Base-by-base conservation (phyloP, 2,113 vertebrate genomes). In the Macquaria australasica region DNA sequence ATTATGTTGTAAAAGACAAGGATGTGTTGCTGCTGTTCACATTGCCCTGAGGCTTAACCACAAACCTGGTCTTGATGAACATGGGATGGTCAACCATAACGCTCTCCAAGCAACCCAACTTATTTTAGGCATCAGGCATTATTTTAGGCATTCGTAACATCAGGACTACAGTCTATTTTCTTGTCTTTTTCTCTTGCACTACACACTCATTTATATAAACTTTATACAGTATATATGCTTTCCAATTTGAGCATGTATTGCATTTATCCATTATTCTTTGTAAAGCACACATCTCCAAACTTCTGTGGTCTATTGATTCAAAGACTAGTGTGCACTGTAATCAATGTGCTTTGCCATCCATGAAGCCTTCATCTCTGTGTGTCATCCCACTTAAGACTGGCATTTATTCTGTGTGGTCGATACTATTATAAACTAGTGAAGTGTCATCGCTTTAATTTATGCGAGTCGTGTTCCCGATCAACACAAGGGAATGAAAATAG, bases 371-470 rank as follows among this genome's bases (percentile, higher is more conserved):
- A 79, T 87, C 82, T 77, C 59, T 43, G 45, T 64, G 72, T 88
- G 76, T 82, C 59, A 45, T 84, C 79, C 73, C 55, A 82, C 59
- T 86, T 90, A 87, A 81, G 80, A 88, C 74, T 90, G 88, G 56
- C 77, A 87, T 91, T 91, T 92, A 87, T 82, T 88, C 69, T 8
- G 51, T 43, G 53, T 25, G 64, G 79, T 87, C 83, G 20, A 94
- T 91, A 77, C 80, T 31, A 58, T 86, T 89, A 88, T 84, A 76
- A 89, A 86, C 56, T 77, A 82, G 73, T 84, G 67, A 83, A 82
- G 82, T 83, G 77, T 87, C 78, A 86, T 94, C 73, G 28, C 72
- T 82, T 87, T 89, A 88, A 88, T 89, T 86, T 83, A 86, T 88
- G 87, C n/a, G 34, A 56, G 60, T 58, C 8, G 37, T 86, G 79